phyloP scores from a whole-genome alignment of 2,888 invertebrate genomes.

The Platynereis dumerilii region DNA sequence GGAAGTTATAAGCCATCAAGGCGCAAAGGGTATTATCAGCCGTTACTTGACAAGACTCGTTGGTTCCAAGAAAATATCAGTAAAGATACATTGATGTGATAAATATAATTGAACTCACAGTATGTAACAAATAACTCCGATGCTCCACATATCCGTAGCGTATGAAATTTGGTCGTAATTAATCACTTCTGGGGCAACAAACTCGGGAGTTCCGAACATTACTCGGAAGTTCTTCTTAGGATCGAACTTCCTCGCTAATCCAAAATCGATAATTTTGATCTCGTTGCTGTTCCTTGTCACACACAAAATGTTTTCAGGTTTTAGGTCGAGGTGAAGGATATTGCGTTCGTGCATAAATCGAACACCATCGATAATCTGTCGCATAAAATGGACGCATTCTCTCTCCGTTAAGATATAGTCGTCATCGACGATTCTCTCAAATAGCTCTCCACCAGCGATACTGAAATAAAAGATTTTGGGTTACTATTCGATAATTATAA shows the following conservation, averaged over 20 bases:
- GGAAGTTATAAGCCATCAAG: too few species aligned
- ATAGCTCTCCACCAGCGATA: constrained; percentile 96
- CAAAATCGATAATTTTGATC: constrained; percentile 98
- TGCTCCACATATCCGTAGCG: constrained; percentile 62
- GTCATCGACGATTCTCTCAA: constrained; percentile 97
- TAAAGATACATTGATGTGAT: too few species aligned
- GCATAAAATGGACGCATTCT: constrained; percentile 94
- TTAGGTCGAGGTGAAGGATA: constrained; percentile 96
- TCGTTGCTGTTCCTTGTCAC: constrained; percentile 93
- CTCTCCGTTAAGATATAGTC: constrained; percentile 96
- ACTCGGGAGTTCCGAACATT: constrained; percentile 63
- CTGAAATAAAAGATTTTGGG: constrained; percentile 68
- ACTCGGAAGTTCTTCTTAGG: constrained; percentile 81
- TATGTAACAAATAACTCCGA: constrained; percentile 63
- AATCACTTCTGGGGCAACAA: constrained; percentile 63
- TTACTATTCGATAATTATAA: too few species aligned
- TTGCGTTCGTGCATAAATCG: constrained; percentile 93
- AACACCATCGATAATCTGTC: constrained; percentile 97
- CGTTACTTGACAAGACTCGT: too few species aligned
- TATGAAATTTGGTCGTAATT: constrained; percentile 60
- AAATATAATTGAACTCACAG: constrained; percentile 53
- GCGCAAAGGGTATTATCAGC: too few species aligned
- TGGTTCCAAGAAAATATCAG: too few species aligned
- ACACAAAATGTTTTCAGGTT: constrained; percentile 98
- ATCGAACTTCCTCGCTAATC: constrained; percentile 90